Conservation (phyloP, 2,797 vertebrate genomes). For the Xenopus petersii region DNA sequence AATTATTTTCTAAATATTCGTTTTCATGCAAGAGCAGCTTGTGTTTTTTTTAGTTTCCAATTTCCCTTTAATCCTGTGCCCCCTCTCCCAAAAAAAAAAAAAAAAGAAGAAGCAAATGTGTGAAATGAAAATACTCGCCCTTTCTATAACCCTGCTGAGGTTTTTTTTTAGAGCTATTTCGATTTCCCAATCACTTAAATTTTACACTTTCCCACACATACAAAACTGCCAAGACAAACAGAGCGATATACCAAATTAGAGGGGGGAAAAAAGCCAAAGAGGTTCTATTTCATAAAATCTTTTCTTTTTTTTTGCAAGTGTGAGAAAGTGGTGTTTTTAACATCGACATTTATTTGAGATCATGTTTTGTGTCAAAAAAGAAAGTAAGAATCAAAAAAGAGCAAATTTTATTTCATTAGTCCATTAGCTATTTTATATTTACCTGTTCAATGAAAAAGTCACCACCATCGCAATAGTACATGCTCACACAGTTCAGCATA, state of each 20-base stretch:
- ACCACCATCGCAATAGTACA: too few species aligned
- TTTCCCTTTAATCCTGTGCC: too few species aligned
- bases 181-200: slow-evolving; percentile 49
- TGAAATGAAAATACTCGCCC: slow-evolving; percentile 42
- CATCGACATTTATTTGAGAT: slow-evolving; percentile 1
- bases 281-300: slow-evolving; percentile 34
- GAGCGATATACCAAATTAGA: slow-evolving; percentile 28
- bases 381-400: too few species aligned
- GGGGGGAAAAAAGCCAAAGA: slow-evolving; percentile 20
- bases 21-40: too few species aligned
- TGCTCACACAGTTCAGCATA: too few species aligned
- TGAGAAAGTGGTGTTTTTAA: slow-evolving; percentile 34
- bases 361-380: background rate
- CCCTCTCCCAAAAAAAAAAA: slow-evolving; percentile 17
- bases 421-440: too few species aligned
- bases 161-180: slow-evolving; percentile 32
- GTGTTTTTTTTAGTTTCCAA: too few species aligned
- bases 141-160: slow-evolving; percentile 39
- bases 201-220: slow-evolving; percentile 49
- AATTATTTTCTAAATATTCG: too few species aligned
- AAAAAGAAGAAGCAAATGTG: slow-evolving; percentile 30
- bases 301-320: slow-evolving; percentile 21
- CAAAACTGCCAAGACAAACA: slow-evolving; percentile 44
- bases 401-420: too few species aligned
- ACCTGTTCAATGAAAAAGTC: too few species aligned